Conservation (phyloP, 2,113 vertebrate genomes). For the Heterotis niloticus region DNA sequence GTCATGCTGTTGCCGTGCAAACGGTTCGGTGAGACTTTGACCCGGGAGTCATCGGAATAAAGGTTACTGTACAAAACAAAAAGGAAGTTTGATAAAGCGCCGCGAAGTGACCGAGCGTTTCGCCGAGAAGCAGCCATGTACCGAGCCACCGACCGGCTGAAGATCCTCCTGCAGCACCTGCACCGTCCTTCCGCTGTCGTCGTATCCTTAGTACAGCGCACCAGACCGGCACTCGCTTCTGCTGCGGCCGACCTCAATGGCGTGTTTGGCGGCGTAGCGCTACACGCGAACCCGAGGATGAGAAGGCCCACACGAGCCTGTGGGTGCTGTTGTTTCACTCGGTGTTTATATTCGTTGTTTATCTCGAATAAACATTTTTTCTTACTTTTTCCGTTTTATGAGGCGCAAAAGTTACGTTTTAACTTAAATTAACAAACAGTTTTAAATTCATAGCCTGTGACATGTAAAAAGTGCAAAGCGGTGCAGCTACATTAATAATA, state of each 20-base stretch:
- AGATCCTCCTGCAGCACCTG: constrained; percentile 54
- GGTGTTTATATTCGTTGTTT: neutral
- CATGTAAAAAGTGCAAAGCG: too few relatives aligned
- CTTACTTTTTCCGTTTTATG: neutral
- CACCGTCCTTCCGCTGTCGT: constrained; percentile 39
- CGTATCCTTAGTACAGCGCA: constrained; percentile 59
- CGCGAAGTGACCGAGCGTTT: neutral
- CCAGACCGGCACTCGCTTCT: neutral
- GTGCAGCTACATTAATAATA: too few relatives aligned
- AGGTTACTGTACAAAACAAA: neutral
- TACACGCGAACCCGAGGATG: constrained; percentile 4
- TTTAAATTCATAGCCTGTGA: neutral
- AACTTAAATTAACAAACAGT: neutral
- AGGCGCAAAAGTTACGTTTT: neutral
- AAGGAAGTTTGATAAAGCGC: neutral
- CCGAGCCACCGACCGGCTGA: constrained; percentile 56
- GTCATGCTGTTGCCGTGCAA: too few relatives aligned
- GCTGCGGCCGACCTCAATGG: neutral
- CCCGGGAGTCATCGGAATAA: neutral
- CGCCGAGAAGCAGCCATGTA: constrained; percentile 45
- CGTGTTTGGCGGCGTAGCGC: neutral
- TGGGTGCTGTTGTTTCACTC: neutral
- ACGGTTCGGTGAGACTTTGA: neutral
- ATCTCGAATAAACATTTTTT: neutral
- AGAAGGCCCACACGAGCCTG: neutral